Evolutionary conservation across 2,113 vertebrate genomes (phyloP), one percentile per base, ranked within the genome.

Genomic region (Prolemur simus): DNA sequence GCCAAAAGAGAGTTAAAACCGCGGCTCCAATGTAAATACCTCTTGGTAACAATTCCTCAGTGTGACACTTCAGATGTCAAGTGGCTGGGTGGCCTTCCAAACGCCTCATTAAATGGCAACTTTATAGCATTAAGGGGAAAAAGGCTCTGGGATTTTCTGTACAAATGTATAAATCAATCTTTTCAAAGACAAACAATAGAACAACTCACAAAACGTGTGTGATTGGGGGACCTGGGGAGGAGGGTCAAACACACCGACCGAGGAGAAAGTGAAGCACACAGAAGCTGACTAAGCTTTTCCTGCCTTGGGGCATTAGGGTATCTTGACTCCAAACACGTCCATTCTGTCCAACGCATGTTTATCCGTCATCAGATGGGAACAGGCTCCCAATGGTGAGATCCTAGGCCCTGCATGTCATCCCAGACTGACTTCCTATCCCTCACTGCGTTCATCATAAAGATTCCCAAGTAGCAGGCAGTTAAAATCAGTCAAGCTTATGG

Each of bases 21-120:
- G 5, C 14, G 45, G 93, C 29, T 97, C 92, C 97, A 97, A 77
- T 96, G 97, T 94, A 98, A 98, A 98, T 98, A 97, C 77, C 95
- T 98, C 84, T 97, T 89, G 97, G 93, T 97, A 98, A 95, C 93
- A 98, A 92, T 98, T 94, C 97, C 96, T 96, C 97, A 98, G 47
- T 12, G 69, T 96, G 97, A 96, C 90, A 98, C 93, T 85, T 93
- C 82, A 95, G 97, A 98, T 94, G 97, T 98, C 98, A 97, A 96
- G 93, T 91, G 97, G 89, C 92, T 98, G 97, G 97, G 98, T 98
- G 97, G 97, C 93, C 98, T 81, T 96, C 85, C 80, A 78, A 80
- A 89, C 0, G 92, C 88, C 96, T 96, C 95, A 84, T 96, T 97
- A 95, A 98, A 97, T 60, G 92, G 89, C 84, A 94, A 97, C 97